phyloP scores from a whole-genome alignment of 2,888 invertebrate species.

The Hipparchia semele region DNA sequence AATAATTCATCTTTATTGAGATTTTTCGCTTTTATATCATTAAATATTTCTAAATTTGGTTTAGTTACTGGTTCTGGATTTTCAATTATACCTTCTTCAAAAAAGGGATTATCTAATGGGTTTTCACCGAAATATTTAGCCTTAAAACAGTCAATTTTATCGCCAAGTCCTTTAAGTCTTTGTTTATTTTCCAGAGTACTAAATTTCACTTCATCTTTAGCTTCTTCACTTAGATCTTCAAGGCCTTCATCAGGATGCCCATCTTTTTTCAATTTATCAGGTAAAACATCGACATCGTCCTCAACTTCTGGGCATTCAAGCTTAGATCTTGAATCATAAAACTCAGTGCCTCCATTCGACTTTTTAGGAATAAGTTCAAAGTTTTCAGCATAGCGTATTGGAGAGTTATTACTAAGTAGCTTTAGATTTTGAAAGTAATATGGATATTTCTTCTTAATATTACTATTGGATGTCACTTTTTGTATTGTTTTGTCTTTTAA shows the following conservation, averaged over 20 bases:
- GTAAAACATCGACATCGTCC: slow-evolving; percentile 79
- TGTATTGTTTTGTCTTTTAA: slow-evolving; percentile 48
- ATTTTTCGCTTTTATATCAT: slow-evolving; percentile 29
- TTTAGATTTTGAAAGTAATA: slow-evolving; percentile 80
- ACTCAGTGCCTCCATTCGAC: slow-evolving; percentile 85
- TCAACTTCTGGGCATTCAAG: slow-evolving; percentile 82
- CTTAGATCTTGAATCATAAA: slow-evolving; percentile 85
- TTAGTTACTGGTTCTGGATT: slow-evolving; percentile 70
- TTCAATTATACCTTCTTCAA: slow-evolving; percentile 81
- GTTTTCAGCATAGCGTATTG: slow-evolving; percentile 86
- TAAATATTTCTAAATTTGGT: slow-evolving; percentile 51
- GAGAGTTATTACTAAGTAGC: slow-evolving; percentile 79
- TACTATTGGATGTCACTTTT: slow-evolving; percentile 28
- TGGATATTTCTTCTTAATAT: slow-evolving; percentile 83
- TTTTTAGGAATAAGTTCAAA: slow-evolving; percentile 85
- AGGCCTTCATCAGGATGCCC: slow-evolving; percentile 50
- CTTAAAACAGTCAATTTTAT: slow-evolving; percentile 89
- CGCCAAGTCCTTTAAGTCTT: slow-evolving; percentile 85
- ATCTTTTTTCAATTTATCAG: slow-evolving; percentile 71
- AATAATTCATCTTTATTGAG: not conserved
- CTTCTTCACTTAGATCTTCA: slow-evolving; percentile 47
- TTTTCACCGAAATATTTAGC: slow-evolving; percentile 89
- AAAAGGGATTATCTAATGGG: slow-evolving; percentile 90
- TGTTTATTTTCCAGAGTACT: slow-evolving; percentile 63
- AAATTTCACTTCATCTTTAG: slow-evolving; percentile 47